These are phyloP conservation scores for Atherix ibis DNA, from an alignment of 2,888 invertebrate genomes.

Conservation along the genomic window DNA sequence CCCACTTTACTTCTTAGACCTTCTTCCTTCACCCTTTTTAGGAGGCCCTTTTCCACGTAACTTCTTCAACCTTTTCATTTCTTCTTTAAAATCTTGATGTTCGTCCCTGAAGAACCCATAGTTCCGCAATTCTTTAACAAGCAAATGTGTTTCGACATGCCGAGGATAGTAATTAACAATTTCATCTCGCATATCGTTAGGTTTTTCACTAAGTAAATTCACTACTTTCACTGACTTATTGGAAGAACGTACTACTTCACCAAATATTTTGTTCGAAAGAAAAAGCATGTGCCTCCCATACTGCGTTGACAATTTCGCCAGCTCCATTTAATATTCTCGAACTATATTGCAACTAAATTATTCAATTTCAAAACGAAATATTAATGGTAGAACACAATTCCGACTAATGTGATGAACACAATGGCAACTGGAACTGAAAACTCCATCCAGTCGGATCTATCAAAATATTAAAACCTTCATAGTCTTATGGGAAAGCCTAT, in stretches of 20 bases:
- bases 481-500: too few species aligned
- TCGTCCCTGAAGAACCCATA: slow-evolving; percentile 77
- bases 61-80: slow-evolving; percentile 40
- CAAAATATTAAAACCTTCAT: too few species aligned
- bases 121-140: slow-evolving; percentile 55
- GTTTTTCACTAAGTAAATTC: slow-evolving; percentile 57
- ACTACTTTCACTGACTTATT: slow-evolving; percentile 71
- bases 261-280: slow-evolving; percentile 75
- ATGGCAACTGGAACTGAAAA: too few species aligned
- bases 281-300: slow-evolving; percentile 76
- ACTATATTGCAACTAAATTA: too few species aligned
- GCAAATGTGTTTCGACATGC: slow-evolving; percentile 54
- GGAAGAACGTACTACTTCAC: slow-evolving; percentile 67
- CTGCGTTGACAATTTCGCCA: slow-evolving; percentile 53
- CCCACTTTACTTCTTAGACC: slow-evolving; percentile 25
- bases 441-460: too few species aligned
- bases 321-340: too few species aligned
- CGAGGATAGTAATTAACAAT: slow-evolving; percentile 76
- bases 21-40: slow-evolving; percentile 35
- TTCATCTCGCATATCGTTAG: slow-evolving; percentile 53
- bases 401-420: too few species aligned
- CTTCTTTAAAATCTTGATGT: slow-evolving; percentile 77
- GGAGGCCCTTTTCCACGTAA: slow-evolving; percentile 60
- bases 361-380: too few species aligned
- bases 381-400: too few species aligned